Base-by-base conservation (phyloP, 1,140 invertebrate genomes). In the Leptonema lineaticorne region DNA sequence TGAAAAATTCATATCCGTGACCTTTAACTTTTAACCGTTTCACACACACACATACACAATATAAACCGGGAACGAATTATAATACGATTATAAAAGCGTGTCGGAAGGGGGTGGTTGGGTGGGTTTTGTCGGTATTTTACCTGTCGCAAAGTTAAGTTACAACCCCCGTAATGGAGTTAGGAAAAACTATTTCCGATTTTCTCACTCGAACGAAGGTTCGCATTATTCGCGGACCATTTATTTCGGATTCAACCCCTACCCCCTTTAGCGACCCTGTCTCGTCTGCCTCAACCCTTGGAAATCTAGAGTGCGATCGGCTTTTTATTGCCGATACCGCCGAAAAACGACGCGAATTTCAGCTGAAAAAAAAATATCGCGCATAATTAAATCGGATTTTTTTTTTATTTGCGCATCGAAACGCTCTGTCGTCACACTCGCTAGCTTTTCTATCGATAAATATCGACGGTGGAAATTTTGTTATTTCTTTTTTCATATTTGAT, bases 121-220 rank as follows among this genome's bases (percentile, higher is more conserved):
- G n/a, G n/a, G n/a, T n/a, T n/a, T n/a, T n/a, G n/a, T 2, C 16
- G 37, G 37, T 9, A 53, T 26, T 53, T 53, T 26, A 53, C 50
- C 50, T 53, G 50, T 53, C 50, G 50, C 9, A 41, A 41, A 41
- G 37, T 41, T n/a, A 41, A 41, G 37, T 41, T 41, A 41, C 50
- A 26, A 41, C 37, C n/a, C 16, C 37, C 9, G 50, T 53, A 53
- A 53, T 37, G 57, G 57, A 37, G 28, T 59, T 33, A 33, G n/a
- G 33, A 59, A 59, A 59, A 62, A 62, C 59, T 62, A 46, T 33
- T 62, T 28, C 26, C 59, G 59, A 59, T 62, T 62, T 45, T 62
- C 59, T 11, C 59, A 62, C 33, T 24, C 41, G 59, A 62, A 46
- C 24, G 11, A 41, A 41, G 59, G 59, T 45, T n/a, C 59, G 14